phyloP scores from a whole-genome alignment of 1,140 invertebrate species.

The Drosophila baimaii region DNA sequence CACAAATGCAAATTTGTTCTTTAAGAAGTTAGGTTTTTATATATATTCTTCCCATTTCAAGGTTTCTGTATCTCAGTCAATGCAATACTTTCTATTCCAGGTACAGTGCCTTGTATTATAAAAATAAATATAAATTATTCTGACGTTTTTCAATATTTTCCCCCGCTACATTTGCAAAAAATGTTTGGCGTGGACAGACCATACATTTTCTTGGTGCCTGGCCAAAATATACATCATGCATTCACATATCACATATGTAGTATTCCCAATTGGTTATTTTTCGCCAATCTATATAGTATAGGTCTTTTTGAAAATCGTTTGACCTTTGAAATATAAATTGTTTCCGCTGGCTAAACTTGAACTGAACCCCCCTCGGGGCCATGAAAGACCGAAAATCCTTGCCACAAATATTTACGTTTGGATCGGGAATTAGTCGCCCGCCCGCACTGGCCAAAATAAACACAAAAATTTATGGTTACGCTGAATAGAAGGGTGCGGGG shows the following conservation, averaged over 20 bases:
- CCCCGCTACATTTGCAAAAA: slow-evolving; percentile 8
- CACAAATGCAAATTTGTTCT: not conserved
- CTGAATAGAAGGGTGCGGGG: slow-evolving; percentile 5
- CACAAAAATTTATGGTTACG: slow-evolving; percentile 32
- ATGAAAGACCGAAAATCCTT: slow-evolving; percentile 35
- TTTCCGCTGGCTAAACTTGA: slow-evolving; percentile 48
- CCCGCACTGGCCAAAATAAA: slow-evolving; percentile 48
- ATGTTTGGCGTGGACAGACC: slow-evolving; percentile 12
- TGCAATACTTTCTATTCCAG: slow-evolving; percentile 1
- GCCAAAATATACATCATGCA: slow-evolving; percentile 58
- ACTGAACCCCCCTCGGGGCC: slow-evolving; percentile 55
- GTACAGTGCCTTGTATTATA: slow-evolving; percentile 6
- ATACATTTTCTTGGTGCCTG: slow-evolving; percentile 64
- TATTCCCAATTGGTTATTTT: slow-evolving; percentile 43
- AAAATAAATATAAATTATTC: slow-evolving; percentile 12
- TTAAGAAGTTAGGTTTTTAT: not conserved
- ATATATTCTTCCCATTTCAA: not conserved
- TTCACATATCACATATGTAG: slow-evolving; percentile 9
- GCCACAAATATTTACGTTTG: slow-evolving; percentile 43
- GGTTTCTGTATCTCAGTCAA: not conserved
- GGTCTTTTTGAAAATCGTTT: slow-evolving; percentile 24
- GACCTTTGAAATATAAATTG: slow-evolving; percentile 61
- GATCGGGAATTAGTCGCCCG: slow-evolving; percentile 45
- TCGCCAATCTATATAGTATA: slow-evolving; percentile 21
- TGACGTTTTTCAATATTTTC: slow-evolving; percentile 34